Evolutionary conservation across 1,140 invertebrate genomes (phyloP), one percentile per base, ranked within the genome.

Genomic region (Temnothorax curvispinosus): DNA sequence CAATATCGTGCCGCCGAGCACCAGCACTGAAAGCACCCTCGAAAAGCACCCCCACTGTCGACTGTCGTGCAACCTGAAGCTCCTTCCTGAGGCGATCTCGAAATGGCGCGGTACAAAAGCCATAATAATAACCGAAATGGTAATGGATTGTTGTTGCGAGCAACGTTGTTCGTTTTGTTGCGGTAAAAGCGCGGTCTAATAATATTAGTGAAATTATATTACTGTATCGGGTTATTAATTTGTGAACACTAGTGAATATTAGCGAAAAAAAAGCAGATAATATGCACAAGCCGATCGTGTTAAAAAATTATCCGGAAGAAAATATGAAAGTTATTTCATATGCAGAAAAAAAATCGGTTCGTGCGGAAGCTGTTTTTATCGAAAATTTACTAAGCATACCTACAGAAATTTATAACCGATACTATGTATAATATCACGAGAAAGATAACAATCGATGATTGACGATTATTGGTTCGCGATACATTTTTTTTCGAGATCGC

Each of bases 1-100:
- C 84, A 80, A 88, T 93, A 91, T 92, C 92, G 93, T 93, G 92
- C 90, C 93, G 92, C 87, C 91, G 89, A 94, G 93, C 93, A 95
- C 94, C 92, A 90, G 93, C 94, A 94, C 94, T 92, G 91, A 93
- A 88, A 95, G 93, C 93, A 94, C 93, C 91, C 91, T 90, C 91
- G 91, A 92, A 89, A 85, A 90, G 90, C 94, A 93, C 94, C 92
- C 88, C 90, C 91, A 89, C 90, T 91, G 86, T 90, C 92, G 92
- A 92, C 77, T 93, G 90, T 91, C 80, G 91, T 88, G 91, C 87
- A 85, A 92, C 78, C 86, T 92, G 84, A 88, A 84, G 82, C 91
- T 89, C 89, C 74, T 47, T 64, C 81, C 74, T 87, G 84, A 69
- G 60, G 89, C 81, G 80, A 85, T 86, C 87, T 89, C 87, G 84